Evolutionary conservation across 2,888 invertebrate genomes (phyloP), one percentile per base, ranked within the genome.

Genomic region (Euproctis similis): DNA sequence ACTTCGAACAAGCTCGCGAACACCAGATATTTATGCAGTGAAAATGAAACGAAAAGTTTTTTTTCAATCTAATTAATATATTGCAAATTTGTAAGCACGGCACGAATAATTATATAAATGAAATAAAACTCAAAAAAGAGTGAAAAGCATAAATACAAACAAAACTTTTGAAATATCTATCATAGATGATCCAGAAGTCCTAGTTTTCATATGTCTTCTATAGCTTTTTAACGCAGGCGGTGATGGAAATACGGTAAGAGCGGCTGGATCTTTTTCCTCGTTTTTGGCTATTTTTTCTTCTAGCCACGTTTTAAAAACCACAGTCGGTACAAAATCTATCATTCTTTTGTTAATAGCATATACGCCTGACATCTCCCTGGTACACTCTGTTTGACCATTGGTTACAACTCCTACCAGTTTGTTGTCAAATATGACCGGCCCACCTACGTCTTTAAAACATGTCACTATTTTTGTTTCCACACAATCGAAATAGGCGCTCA

Each of bases 401-500:
- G 47, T 43, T 3, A 82, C 48, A 12, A 84, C 49, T n/a, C 82
- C 81, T 26, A 77, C 42, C 2, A 84, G 56, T 55, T 77, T 68
- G 41, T 75, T 64, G 29, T 68, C 59, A 35, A 60, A 62, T 36
- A 82, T 51, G 5, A 58, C 64, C 6, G 82, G 80, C 1, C 81
- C 80, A 23, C 82, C 82, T 7, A 55, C 53, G 30, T 84, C 82
- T 56, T 56, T 76, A 39, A 74, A 84, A 51, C 82, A 84, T 1
- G 73, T 73, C 1, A 42, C 31, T n/a, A 72, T 53, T 49, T 76
- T 81, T 1, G 78, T 75, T 28, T 81, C 77, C 12, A 81, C 54
- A 33, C 82, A 84, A 37, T 81, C 82, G 42, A 81, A 60, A 42
- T 58, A 77, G 7, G 57, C 67, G 37, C 33, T 52, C 9, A 69